phyloP scores from a whole-genome alignment of 1,140 invertebrate species.

The Onthophagus taurus region DNA sequence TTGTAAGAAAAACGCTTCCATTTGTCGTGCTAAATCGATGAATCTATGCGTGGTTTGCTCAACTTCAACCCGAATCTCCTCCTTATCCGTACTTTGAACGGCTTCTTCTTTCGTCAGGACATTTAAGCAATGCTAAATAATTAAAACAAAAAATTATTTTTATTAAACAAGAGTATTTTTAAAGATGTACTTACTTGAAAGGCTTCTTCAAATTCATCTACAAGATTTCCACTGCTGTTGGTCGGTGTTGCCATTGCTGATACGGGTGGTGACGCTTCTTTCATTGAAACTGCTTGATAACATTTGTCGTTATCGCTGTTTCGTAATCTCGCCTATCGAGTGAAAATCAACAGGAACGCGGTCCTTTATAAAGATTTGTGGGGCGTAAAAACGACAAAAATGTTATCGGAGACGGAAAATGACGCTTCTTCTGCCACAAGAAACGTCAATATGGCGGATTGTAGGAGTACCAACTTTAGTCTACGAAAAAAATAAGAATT shows the following conservation, averaged over 20 bases:
- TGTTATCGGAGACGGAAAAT: too few species aligned
- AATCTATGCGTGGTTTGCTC: constrained; percentile 77
- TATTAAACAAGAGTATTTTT: background rate
- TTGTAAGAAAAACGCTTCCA: constrained; percentile 91
- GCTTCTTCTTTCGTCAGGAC: constrained; percentile 77
- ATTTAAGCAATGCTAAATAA: constrained; percentile 68
- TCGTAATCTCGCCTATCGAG: too few species aligned
- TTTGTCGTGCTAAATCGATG: constrained; percentile 80
- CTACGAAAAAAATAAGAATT: too few species aligned
- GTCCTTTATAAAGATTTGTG: too few species aligned
- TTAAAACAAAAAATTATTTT: constrained; percentile 18
- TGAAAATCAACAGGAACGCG: too few species aligned
- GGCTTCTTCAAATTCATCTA: constrained; percentile 78
- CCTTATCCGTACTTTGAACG: constrained; percentile 63
- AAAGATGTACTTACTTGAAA: constrained; percentile 52
- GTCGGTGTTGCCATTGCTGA: constrained; percentile 62
- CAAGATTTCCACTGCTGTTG: constrained; percentile 69
- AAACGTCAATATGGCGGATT: too few species aligned
- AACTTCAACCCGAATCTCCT: constrained; percentile 74
- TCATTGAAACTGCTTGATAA: constrained; percentile 20
- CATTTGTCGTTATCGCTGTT: too few species aligned
- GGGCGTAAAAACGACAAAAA: too few species aligned
- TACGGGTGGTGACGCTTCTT: constrained; percentile 35
- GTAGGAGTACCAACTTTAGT: too few species aligned
- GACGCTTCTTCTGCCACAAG: too few species aligned